phyloP scores from a whole-genome alignment of 2,113 vertebrate species.

The Sylvia atricapilla region DNA sequence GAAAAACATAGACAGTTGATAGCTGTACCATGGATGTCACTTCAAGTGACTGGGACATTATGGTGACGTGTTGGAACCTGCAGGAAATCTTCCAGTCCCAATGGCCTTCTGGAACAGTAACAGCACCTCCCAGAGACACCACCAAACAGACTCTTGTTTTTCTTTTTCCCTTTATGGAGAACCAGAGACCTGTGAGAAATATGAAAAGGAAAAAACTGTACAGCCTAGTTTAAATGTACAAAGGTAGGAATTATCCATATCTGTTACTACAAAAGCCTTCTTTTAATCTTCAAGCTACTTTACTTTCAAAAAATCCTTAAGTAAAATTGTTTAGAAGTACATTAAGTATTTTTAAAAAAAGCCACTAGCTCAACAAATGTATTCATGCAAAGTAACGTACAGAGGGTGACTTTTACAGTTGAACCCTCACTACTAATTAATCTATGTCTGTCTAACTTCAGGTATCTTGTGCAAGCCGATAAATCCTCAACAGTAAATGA shows the following conservation, averaged over 20 bases:
- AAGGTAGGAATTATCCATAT: not conserved
- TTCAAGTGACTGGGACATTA: not conserved
- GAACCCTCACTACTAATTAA: slow-evolving; percentile 58
- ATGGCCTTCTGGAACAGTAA: not conserved
- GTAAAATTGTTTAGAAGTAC: slow-evolving; percentile 36
- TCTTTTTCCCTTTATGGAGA: not conserved
- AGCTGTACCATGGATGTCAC: not conserved
- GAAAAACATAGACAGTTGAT: not conserved
- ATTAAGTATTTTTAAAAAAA: slow-evolving; percentile 54
- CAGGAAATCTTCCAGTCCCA: not conserved
- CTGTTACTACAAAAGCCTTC: not conserved
- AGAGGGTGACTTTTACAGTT: slow-evolving; percentile 53
- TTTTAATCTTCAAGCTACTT: not conserved
- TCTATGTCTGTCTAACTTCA: slow-evolving; percentile 43
- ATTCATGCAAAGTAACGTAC: slow-evolving; percentile 50
- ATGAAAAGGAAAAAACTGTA: not conserved
- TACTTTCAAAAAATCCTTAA: slow-evolving; percentile 24
- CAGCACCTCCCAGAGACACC: not conserved
- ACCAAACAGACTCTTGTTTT: not conserved
- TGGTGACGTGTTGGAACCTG: not conserved
- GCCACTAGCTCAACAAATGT: slow-evolving; percentile 47
- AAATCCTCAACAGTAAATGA: slow-evolving; percentile 64
- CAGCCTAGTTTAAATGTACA: not conserved
- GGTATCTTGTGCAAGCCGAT: slow-evolving; percentile 46
- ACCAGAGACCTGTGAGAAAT: not conserved